Base-by-base conservation (phyloP, 2,888 invertebrate genomes). In the Tenthredo livida region DNA sequence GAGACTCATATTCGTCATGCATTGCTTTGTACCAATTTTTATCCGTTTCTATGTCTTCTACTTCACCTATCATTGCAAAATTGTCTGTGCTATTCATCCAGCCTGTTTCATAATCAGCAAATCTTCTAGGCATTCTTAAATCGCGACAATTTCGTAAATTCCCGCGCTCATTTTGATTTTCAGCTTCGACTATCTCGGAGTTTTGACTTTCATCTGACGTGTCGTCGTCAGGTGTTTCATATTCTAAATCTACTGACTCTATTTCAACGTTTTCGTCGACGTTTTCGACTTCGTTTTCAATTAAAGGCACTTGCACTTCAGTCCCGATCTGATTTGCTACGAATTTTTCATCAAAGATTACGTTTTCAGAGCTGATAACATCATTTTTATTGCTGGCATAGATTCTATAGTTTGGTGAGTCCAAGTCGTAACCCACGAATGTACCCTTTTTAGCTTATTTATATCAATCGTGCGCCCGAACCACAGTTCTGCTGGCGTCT, bases 21-120 rank as follows among this genome's bases (percentile, higher is more conserved):
- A 90, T 90, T 1, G 90, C 90, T 84, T 86, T 85, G 17, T 78
- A 77, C 89, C 89, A 90, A 25, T 87, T 87, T 86, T 84, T 61
- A 85, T 90, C 89, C 54, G 90, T 89, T 58, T 89, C 86, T 58
- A 89, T 88, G 61, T 89, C 86, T 83, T 88, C 86, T 25, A 85
- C 80, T 86, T 88, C 87, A 43, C 85, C 87, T 25, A 87, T 83
- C 86, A 89, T 87, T 33, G 80, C 86, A 82, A n/a, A 78, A 61
- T 87, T 85, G 10, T 37, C 77, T 33, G 84, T 21, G 33, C 77
- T 54, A 50, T 54, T 77, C 54, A 77, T 77, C 54, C 77, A 70
- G 17, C 75, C 50, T 10, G 61, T 78, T 37, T 83, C 85, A 86
- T 86, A 87, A 65, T 88, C 87, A 4, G 17, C 65, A 50, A 83